Conservation (phyloP, 2,113 vertebrate species). For the Potamarius usumacintae region DNA sequence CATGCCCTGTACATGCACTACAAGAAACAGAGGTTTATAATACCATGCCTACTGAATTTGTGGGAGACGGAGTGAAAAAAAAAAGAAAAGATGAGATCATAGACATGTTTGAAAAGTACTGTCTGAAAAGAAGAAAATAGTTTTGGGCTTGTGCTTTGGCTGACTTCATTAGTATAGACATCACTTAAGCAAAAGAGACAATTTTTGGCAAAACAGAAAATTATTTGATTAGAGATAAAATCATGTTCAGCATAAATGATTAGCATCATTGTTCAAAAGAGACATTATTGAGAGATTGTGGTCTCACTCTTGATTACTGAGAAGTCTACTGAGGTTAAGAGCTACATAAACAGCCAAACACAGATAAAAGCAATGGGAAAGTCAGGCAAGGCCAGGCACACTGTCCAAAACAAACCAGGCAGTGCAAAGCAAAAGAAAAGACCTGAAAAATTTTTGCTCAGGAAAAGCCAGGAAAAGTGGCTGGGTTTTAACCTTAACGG, state of each 20-base stretch:
- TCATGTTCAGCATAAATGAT: conserved; percentile 4
- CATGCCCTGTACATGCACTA: not conserved
- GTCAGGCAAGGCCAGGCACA: not conserved
- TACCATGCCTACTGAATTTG: not conserved
- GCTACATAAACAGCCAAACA: not conserved
- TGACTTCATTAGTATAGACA: not conserved
- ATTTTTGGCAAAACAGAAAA: not conserved
- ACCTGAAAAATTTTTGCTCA: not conserved
- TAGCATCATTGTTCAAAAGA: not conserved
- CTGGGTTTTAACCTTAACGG: not conserved
- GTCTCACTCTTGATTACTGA: not conserved
- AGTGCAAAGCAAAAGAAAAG: not conserved
- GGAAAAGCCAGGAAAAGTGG: not conserved
- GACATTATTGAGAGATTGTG: not conserved
- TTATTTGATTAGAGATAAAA: not conserved
- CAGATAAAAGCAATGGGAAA: not conserved
- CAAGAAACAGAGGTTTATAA: not conserved
- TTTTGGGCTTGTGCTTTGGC: not conserved
- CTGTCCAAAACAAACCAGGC: not conserved
- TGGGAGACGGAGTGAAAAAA: not conserved
- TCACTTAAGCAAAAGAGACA: not conserved
- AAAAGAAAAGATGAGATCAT: not conserved
- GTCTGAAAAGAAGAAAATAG: not conserved
- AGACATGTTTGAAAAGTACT: not conserved
- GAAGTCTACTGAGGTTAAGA: not conserved